Conservation (phyloP, 2,888 invertebrate species). For the Lasioglossum oenotherae region DNA sequence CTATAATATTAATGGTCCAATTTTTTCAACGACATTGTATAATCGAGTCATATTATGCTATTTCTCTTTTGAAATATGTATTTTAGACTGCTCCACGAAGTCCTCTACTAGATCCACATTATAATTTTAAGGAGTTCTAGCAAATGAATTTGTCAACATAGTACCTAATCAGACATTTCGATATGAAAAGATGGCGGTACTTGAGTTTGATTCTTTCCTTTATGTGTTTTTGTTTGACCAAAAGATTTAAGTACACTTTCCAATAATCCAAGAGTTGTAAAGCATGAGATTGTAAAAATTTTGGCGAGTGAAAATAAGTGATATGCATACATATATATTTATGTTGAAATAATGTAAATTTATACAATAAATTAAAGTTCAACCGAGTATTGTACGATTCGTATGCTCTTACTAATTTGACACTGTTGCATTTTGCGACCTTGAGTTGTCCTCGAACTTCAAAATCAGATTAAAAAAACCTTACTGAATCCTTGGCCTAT, state of each 20-base stretch:
- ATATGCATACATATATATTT: conserved; percentile 55
- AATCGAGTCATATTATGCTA: neutral
- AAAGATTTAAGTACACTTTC: conserved; percentile 21
- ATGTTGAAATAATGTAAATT: conserved; percentile 63
- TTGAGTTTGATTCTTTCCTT: conserved; percentile 14
- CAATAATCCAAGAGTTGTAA: conserved; percentile 23
- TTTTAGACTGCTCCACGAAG: conserved; percentile 1
- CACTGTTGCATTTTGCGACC: neutral
- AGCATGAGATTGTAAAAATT: conserved; percentile 39
- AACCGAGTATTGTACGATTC: conserved; percentile 17
- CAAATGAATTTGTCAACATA: conserved; percentile 25
- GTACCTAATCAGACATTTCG: conserved; percentile 37
- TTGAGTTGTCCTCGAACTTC: neutral
- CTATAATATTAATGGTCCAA: conserved; percentile 1
- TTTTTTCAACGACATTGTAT: neutral
- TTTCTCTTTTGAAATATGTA: neutral
- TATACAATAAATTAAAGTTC: conserved; percentile 64
- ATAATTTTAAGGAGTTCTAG: conserved; percentile 38
- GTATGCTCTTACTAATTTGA: neutral
- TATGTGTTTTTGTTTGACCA: conserved; percentile 5
- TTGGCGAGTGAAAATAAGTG: conserved; percentile 35
- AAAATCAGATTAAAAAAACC: neutral
- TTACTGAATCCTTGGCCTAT: neutral
- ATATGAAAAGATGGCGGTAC: neutral
- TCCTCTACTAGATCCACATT: conserved; percentile 20